Evolutionary conservation across 1,140 invertebrate species (phyloP).

Genomic region (Lepidostoma basale): DNA sequence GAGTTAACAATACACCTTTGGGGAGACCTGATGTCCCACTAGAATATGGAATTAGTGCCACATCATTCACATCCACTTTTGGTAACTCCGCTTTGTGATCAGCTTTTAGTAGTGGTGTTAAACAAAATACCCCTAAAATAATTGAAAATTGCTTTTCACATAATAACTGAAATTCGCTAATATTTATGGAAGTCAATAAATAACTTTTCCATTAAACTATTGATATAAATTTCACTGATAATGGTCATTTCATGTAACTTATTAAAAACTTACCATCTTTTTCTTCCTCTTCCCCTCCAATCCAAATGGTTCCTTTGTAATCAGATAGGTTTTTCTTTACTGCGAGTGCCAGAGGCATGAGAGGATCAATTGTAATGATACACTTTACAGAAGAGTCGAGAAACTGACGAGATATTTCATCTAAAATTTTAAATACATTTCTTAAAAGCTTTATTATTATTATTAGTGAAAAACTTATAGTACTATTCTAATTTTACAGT

Average conservation of each 20-base stretch:
- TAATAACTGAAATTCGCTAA: too few species aligned
- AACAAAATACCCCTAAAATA: slow-evolving; percentile 57
- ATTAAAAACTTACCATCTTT: slow-evolving; percentile 50
- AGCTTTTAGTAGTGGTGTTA: slow-evolving; percentile 61
- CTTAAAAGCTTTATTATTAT: too few species aligned
- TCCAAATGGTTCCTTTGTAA: slow-evolving; percentile 80
- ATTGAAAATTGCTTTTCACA: neutral
- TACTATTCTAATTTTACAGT: too few species aligned
- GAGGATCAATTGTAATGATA: slow-evolving; percentile 69
- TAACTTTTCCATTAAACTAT: too few species aligned
- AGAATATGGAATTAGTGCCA: slow-evolving; percentile 73
- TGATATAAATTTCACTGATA: too few species aligned
- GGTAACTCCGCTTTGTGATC: slow-evolving; percentile 61
- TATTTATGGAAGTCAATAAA: too few species aligned
- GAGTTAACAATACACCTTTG: slow-evolving; percentile 96
- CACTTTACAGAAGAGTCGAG: slow-evolving; percentile 68
- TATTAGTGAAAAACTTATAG: too few species aligned
- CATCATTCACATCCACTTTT: slow-evolving; percentile 51
- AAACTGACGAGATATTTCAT: slow-evolving; percentile 74
- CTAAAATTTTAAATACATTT: too few species aligned
- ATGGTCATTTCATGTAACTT: too few species aligned
- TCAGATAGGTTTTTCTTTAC: slow-evolving; percentile 61
- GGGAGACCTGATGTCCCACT: slow-evolving; percentile 97
- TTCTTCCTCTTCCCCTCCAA: slow-evolving; percentile 65
- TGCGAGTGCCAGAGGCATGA: slow-evolving; percentile 65